A percentile compares a stretch with the other conserved stretches of the same genome.
Evolutionary conservation across 2,113 vertebrate genomes (phyloP).

Genomic region (Chrysemys picta): DNA sequence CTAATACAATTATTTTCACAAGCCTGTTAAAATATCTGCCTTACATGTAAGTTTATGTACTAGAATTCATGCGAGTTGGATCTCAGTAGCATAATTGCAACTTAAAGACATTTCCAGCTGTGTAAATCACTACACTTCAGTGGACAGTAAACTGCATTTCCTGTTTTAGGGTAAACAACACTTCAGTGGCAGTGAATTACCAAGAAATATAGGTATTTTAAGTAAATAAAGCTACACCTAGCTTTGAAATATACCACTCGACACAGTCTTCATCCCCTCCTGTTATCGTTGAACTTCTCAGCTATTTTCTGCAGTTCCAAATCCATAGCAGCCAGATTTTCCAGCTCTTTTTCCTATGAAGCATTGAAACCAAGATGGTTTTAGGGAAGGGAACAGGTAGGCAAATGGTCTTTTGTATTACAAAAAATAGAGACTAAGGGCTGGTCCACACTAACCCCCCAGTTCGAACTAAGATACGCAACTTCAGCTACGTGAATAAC

Average conservation of each 20-base stretch:
- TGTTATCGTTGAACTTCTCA: conserved; percentile 84
- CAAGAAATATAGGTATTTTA: conserved; percentile 2
- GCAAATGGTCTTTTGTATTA: background rate
- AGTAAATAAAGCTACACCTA: conserved; percentile 4
- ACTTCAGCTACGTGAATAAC: too few relatives aligned
- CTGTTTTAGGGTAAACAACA: conserved; percentile 55
- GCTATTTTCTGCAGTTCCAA: conserved; percentile 91
- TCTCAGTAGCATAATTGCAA: conserved; percentile 80
- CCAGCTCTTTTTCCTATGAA: conserved; percentile 88
- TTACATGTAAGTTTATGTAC: conserved; percentile 56
- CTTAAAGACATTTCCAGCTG: conserved; percentile 70
- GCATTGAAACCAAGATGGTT: background rate
- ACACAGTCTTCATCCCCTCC: conserved; percentile 68
- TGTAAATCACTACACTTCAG: conserved; percentile 67
- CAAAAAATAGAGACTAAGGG: background rate
- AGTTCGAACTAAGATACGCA: too few relatives aligned
- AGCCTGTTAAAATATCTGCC: conserved; percentile 73
- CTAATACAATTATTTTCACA: conserved; percentile 75
- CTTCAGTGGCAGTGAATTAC: conserved; percentile 57
- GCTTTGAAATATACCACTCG: background rate
- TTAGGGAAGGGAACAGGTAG: fast-evolving
- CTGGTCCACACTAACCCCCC: too few relatives aligned
- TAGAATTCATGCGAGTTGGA: conserved; percentile 83
- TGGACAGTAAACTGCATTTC: conserved; percentile 73
- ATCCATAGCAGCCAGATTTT: conserved; percentile 91